A percentile compares a stretch with the other conserved stretches of the same genome.
Evolutionary conservation across 1,140 invertebrate species (phyloP).

Genomic region (Semibalanus balanoides): DNA sequence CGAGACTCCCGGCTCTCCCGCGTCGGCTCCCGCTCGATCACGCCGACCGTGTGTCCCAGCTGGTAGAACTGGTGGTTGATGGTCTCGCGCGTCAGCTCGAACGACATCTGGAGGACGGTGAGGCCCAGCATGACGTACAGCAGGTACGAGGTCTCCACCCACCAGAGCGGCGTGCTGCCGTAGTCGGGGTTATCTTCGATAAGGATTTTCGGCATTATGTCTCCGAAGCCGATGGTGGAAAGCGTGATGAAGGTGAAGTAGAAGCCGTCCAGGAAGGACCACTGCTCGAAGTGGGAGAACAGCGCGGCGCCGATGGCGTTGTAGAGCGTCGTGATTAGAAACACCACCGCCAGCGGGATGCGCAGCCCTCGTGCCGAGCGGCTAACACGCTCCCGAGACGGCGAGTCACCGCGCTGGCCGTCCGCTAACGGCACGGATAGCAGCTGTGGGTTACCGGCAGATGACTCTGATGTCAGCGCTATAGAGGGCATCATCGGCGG

Average conservation of each 20-base stretch:
- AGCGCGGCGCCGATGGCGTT: constrained; percentile 41
- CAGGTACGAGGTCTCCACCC: neutral
- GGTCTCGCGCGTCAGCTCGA: neutral
- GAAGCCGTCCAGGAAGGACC: constrained; percentile 63
- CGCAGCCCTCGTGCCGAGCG: neutral
- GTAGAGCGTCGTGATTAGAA: neutral
- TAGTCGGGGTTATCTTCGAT: neutral
- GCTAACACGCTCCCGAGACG: neutral
- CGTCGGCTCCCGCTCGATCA: neutral
- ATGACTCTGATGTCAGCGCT: neutral
- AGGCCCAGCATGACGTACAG: neutral
- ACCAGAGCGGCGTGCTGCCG: neutral
- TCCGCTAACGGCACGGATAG: neutral
- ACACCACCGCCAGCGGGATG: constrained; percentile 51
- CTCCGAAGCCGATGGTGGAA: constrained; percentile 50
- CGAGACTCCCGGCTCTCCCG: too few relatives aligned
- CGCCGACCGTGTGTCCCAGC: neutral
- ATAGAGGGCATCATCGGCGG: neutral
- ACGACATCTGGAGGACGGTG: neutral
- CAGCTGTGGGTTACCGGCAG: neutral
- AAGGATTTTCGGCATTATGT: neutral
- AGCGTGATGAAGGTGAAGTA: constrained; percentile 79
- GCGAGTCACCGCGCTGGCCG: too few relatives aligned
- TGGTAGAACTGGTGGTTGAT: neutral
- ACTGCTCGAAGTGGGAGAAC: constrained; percentile 55